Percentiles rank a stretch among this genome's conserved stretches.
Conservation (phyloP, 2,797 vertebrate species). For the Phaenicophaeus curvirostris region DNA sequence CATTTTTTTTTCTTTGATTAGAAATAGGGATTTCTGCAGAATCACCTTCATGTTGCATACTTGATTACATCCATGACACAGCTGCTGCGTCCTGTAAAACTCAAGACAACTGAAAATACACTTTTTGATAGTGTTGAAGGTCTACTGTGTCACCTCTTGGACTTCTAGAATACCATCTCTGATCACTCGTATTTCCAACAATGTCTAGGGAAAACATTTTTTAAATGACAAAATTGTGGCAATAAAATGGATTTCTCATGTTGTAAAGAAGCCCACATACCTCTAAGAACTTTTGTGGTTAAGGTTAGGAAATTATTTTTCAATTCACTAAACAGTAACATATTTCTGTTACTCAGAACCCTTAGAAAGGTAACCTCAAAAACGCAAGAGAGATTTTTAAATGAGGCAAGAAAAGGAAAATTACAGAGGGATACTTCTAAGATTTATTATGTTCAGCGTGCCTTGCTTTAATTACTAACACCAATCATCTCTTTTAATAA, state of each 20-base stretch:
- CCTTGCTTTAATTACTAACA: slow-evolving; percentile 31
- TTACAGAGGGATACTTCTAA: neutral
- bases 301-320: neutral
- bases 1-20: neutral
- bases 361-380: neutral
- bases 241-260: neutral
- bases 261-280: neutral
- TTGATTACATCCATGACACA: neutral
- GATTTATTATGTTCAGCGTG: neutral
- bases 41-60: neutral
- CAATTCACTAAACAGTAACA: neutral
- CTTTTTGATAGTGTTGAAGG: neutral
- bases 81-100: neutral
- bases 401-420: neutral
- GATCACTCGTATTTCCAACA: neutral
- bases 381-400: neutral
- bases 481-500: slow-evolving; percentile 29
- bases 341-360: neutral
- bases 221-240: neutral
- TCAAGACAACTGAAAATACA: neutral
- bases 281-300: neutral
- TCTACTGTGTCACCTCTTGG: neutral
- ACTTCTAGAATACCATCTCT: neutral
- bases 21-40: neutral
- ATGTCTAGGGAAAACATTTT: neutral